Percentiles rank a stretch among this genome's conserved stretches.
These are phyloP conservation scores for Tethya wilhelma DNA, from an alignment of 37 sponge, comb jelly and placozoan species.

Conservation along the genomic window DNA sequence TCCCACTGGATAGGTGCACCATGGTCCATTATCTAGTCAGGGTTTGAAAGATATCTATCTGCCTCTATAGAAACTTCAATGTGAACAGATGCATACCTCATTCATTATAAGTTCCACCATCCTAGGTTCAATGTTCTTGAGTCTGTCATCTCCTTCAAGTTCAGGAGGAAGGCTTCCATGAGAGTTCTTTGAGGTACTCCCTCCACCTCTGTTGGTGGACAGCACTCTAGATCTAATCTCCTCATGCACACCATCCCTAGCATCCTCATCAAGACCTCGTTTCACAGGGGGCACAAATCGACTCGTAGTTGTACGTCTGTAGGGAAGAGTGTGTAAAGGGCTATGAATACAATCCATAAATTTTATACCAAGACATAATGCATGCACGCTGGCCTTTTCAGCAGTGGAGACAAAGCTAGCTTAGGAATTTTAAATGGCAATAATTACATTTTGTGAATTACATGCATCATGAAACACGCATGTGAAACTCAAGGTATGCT, in stretches of 20 bases:
- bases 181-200: background rate
- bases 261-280: constrained; percentile 37
- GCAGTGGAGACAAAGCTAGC: too few species aligned
- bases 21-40: constrained; percentile 89
- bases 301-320: constrained; percentile 31
- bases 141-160: constrained; percentile 78
- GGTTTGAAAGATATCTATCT: background rate
- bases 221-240: background rate
- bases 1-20: constrained; percentile 92
- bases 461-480: too few species aligned
- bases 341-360: too few species aligned
- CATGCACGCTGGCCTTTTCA: too few species aligned
- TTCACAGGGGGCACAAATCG: constrained; percentile 83
- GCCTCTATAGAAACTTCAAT: background rate
- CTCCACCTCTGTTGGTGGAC: background rate
- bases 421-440: too few species aligned
- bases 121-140: constrained; percentile 86
- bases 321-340: too few species aligned
- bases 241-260: too few species aligned
- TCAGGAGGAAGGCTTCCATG: constrained; percentile 63
- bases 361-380: too few species aligned
- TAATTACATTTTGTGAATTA: too few species aligned
- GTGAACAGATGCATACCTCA: constrained; percentile 58
- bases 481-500: too few species aligned
- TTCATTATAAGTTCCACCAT: constrained; percentile 95